Base-by-base conservation (phyloP, 2,888 invertebrate species). In the Heliconius hortense region DNA sequence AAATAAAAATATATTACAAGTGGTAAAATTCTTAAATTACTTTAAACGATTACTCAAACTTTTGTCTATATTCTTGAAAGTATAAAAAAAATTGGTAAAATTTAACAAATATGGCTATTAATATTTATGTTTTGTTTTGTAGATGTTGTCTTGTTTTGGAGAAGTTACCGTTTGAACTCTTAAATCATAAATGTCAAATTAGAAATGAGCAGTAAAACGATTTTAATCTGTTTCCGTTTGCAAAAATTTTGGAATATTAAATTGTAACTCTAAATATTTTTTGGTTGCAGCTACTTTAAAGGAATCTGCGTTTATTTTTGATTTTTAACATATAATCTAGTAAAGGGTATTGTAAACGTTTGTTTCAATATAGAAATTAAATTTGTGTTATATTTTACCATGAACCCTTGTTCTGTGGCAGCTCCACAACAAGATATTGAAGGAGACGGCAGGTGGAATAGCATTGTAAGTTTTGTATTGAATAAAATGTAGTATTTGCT, bases 381-480 rank as follows among this genome's bases (percentile, higher is more conserved):
- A 31, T 31, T 53, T 69, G 69, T 59, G 60, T 71, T 69, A 74
- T 43, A 24, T 39, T 31, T 67, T 77, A 81, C 73, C 68, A 96
- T 97, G 96, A 97, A 97, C 94, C 95, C 96, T 82, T 97, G 97
- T 86, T 95, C 96, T 82, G 90, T 95, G 82, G 96, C 98, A 81
- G 92, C 95, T 79, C 95, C 96, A 80, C 95, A 96, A 82, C 95
- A 95, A 86, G 98, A 98, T 91, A 93, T 94, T 67, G 97, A 97
- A 84, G 98, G 97, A 72, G 98, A 98, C 91, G 96, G 96, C 84
- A 95, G 98, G 85, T 98, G 98, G 98, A 95, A 97, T 88, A 97
- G 96, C 89, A 96, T 97, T 85, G 94, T 94, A 87, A 91, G 92
- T 88, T 83, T 56, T 64, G 26, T 26, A 24, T 59, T 53, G 24